A percentile compares a stretch with the other conserved stretches of the same genome.
Conservation (phyloP, 2,113 vertebrate species). For the Aspiorhynchus laticeps region DNA sequence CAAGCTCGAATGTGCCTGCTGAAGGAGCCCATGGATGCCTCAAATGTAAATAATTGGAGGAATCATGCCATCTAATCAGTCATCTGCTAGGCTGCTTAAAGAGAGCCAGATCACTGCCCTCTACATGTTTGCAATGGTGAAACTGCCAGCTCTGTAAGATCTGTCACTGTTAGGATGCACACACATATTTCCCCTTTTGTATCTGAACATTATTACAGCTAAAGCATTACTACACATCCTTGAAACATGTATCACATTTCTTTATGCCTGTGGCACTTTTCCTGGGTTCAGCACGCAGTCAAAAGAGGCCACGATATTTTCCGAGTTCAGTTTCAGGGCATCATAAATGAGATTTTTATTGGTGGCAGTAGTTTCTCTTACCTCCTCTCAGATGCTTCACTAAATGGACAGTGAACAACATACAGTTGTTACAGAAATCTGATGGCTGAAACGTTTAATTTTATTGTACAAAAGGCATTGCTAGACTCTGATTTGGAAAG, state of each 20-base stretch:
- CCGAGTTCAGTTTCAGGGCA: background rate
- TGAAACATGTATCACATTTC: slow-evolving; percentile 12
- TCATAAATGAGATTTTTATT: background rate
- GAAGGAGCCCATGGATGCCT: slow-evolving; percentile 10
- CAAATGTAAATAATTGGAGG: slow-evolving; percentile 47
- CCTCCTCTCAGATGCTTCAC: background rate
- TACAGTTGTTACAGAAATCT: background rate
- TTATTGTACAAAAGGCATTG: background rate
- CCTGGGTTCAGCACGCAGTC: background rate
- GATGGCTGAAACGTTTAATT: background rate
- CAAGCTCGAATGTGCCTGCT: slow-evolving; percentile 39
- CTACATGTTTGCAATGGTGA: slow-evolving; percentile 42
- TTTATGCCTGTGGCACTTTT: slow-evolving; percentile 1
- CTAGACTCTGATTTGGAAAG: background rate
- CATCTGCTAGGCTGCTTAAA: slow-evolving; percentile 31
- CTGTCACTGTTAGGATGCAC: background rate
- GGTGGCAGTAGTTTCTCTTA: background rate
- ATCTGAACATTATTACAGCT: slow-evolving; percentile 2
- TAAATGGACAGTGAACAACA: background rate
- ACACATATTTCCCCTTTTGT: background rate
- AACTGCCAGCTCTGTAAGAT: background rate
- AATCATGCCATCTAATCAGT: slow-evolving; percentile 55
- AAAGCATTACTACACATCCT: slow-evolving; percentile 19
- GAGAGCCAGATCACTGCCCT: background rate
- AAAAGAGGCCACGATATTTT: background rate